Base-by-base conservation (phyloP, 2,888 invertebrate genomes). In the Nowickia ferox region DNA sequence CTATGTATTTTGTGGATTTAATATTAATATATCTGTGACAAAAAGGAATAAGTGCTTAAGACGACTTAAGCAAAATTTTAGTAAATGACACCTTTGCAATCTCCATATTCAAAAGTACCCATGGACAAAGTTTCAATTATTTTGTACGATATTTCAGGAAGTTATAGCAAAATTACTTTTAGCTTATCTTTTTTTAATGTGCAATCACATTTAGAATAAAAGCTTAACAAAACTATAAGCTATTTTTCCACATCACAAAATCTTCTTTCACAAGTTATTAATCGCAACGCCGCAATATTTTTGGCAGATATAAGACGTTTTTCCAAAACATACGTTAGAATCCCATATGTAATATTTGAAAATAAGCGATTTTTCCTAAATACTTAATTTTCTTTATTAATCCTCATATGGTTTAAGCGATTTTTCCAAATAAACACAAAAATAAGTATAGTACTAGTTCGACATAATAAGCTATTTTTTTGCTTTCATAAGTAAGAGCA, bases 341-440 rank as follows among this genome's bases (percentile, higher is more conserved):
- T 57, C 38, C 57, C 57, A 8, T 57, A 57, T 57, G 57, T 57
- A 38, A 19, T 57, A 57, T 57, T 57, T 57, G 30, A 57, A 57
- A 30, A 57, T 57, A 57, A 57, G 57, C 30, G 30, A 38, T 30
- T 57, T 57, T 30, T 57, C 57, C 38, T 8, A 57, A 57, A 57
- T 57, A 57, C 57, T 57, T 57, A 30, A 38, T 57, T 57, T 57
- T 30, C 9, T 57, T 57, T 38, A 57, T 57, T 57, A 57, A 57
- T 57, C 51, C 17, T 51, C 17, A 51, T 51, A 51, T 17, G 51
- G 51, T 9, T 51, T 51, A 51, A 51, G 51, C 51, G 8, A 51
- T 17, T 51, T 51, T 51, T 51, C 17, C 17, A 51, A 51, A 51
- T 51, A 17, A 17, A 9, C 51, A 51, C 51, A 51, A 17, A 8